Percentiles rank a stretch among this genome's conserved stretches.
Evolutionary conservation across 2,113 vertebrate genomes (phyloP).

Genomic region (Terrapene triunguis): DNA sequence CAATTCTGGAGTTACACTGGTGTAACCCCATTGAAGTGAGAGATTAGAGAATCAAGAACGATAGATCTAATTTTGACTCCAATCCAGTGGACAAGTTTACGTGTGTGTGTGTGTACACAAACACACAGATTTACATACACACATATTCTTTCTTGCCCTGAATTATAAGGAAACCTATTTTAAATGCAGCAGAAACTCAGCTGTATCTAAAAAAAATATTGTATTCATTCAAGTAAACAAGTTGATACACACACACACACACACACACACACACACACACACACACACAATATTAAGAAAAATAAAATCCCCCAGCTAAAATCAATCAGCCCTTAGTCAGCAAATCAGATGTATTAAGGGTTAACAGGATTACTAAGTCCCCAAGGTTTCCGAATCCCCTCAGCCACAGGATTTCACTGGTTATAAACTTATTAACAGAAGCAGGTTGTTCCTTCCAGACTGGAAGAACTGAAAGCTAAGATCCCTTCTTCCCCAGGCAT

Average conservation of each 20-base stretch:
- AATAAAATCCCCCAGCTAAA: not conserved
- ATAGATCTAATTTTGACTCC: not conserved
- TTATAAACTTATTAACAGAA: conserved; percentile 58
- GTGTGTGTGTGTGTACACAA: fast-evolving
- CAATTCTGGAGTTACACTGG: no score
- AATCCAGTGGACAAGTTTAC: no score
- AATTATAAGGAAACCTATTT: not conserved
- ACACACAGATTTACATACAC: not conserved
- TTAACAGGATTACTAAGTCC: conserved; percentile 63
- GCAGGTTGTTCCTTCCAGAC: not conserved
- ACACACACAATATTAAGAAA: not conserved
- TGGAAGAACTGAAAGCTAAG: not conserved
- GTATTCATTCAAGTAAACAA: not conserved
- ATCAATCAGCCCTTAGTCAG: not conserved
- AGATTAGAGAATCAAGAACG: not conserved
- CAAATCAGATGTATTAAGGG: conserved; percentile 6
- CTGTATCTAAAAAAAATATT: not conserved
- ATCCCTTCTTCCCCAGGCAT: not conserved
- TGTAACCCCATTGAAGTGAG: not conserved
- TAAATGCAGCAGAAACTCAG: not conserved
- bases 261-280: not conserved
- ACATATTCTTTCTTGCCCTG: not conserved
- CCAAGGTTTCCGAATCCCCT: conserved; percentile 55
- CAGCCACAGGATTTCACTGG: conserved; percentile 14
- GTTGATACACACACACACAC: not conserved